phyloP scores from a whole-genome alignment of 2,888 invertebrate genomes.

The Taenaris catops region DNA sequence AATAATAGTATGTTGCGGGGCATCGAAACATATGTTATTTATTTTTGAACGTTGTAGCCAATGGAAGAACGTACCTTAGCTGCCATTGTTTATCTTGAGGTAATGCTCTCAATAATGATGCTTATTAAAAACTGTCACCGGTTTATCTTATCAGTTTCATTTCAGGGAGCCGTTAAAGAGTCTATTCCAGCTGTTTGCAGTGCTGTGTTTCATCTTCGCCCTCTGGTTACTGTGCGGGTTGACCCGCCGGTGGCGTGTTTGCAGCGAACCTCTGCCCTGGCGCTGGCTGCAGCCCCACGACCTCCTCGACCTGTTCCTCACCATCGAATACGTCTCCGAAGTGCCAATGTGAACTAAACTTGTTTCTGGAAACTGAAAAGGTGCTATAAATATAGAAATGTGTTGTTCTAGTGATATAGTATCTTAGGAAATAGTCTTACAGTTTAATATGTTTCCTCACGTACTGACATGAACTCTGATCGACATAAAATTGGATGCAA shows the following conservation, averaged over 20 bases:
- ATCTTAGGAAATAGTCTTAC: no score
- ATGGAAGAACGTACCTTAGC: no score
- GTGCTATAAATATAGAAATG: no score
- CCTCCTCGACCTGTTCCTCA: constrained; percentile 52
- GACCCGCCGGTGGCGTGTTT: constrained; percentile 29
- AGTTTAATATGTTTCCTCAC: no score
- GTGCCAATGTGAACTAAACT: constrained; percentile 68
- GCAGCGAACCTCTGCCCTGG: constrained; percentile 47
- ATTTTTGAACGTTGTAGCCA: no score
- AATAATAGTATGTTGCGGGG: no score
- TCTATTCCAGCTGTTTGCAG: constrained; percentile 63
- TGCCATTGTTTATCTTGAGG: constrained; percentile 30
- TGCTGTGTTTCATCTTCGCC: constrained; percentile 57
- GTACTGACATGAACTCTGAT: no score
- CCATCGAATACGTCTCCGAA: constrained; percentile 64
- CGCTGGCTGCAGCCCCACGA: constrained; percentile 59
- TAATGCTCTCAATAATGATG: constrained; percentile 48
- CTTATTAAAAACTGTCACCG: no score
- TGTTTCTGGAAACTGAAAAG: no score
- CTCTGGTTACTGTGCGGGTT: constrained; percentile 46
- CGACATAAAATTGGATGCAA: no score
- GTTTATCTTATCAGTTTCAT: constrained; percentile 45
- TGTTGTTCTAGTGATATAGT: no score
- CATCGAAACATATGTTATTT: no score
- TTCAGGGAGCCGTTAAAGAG: constrained; percentile 62